phyloP scores from a whole-genome alignment of 1,140 invertebrate genomes.

The Oedothorax gibbosus region DNA sequence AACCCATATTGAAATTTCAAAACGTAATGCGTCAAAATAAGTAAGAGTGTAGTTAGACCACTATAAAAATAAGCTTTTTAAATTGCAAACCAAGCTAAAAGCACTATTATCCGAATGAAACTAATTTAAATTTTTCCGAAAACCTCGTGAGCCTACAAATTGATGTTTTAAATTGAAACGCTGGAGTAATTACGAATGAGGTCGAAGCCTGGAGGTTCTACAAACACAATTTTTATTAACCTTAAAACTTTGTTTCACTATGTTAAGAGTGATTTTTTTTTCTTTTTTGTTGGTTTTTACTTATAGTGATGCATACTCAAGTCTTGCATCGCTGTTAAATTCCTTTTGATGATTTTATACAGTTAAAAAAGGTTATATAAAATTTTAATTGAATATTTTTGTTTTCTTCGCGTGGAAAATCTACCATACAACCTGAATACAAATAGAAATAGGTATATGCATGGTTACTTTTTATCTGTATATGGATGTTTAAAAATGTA shows the following conservation, averaged over 20 bases:
- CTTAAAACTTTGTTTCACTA: constrained; percentile 17
- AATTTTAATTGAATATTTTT: too few relatives aligned
- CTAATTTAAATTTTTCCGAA: constrained; percentile 53
- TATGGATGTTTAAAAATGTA: too few relatives aligned
- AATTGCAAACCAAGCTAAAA: constrained; percentile 47
- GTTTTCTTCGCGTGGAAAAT: too few relatives aligned
- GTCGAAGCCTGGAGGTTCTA: constrained; percentile 25
- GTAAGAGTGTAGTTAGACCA: too few relatives aligned
- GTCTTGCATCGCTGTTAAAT: too few relatives aligned
- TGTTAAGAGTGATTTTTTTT: neutral
- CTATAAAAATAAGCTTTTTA: constrained; percentile 11
- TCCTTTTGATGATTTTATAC: too few relatives aligned
- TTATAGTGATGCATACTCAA: neutral
- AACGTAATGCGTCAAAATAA: too few relatives aligned
- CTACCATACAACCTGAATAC: too few relatives aligned
- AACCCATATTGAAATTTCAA: too few relatives aligned
- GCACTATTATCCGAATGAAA: constrained; percentile 44
- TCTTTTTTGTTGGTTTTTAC: neutral
- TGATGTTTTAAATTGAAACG: constrained; percentile 52
- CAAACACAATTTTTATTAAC: constrained; percentile 8
- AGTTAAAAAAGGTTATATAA: too few relatives aligned
- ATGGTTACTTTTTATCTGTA: too few relatives aligned
- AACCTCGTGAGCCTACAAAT: constrained; percentile 32
- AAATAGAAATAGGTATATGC: too few relatives aligned
- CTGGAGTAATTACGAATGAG: constrained; percentile 39